Conservation (phyloP, 2,888 invertebrate species). For the Oligia strigilis region DNA sequence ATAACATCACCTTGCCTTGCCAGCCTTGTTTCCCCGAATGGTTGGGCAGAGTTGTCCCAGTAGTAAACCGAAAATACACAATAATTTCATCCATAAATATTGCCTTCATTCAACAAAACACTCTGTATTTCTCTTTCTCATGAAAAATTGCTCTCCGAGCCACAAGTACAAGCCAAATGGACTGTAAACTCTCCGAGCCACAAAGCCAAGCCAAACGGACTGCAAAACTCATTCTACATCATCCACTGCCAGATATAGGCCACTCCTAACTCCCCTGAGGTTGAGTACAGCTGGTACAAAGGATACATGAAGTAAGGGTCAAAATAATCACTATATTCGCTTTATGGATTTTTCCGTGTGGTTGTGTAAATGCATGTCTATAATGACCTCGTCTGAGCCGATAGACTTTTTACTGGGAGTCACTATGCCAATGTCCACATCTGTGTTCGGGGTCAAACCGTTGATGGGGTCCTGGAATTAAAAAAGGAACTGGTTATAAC, state of each 20-base stretch:
- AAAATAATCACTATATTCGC: constrained; percentile 74
- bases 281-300: constrained; percentile 40
- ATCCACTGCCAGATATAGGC: not conserved
- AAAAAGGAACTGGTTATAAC: not conserved
- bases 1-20: no score
- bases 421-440: constrained; percentile 79
- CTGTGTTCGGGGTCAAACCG: constrained; percentile 89
- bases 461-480: constrained; percentile 77
- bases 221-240: not conserved
- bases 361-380: constrained; percentile 90
- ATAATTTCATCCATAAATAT: not conserved
- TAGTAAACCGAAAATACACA: not conserved
- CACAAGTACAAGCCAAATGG: not conserved
- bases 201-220: not conserved
- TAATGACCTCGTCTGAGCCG: constrained; percentile 90
- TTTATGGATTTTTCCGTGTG: constrained; percentile 69
- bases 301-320: constrained; percentile 5
- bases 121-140: not conserved
- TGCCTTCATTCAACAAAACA: not conserved
- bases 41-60: not conserved
- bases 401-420: constrained; percentile 88
- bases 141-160: not conserved
- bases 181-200: not conserved
- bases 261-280: not conserved
- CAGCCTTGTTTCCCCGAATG: not conserved